Conservation (phyloP, 1,140 invertebrate genomes). For the Drosophila jambulina region DNA sequence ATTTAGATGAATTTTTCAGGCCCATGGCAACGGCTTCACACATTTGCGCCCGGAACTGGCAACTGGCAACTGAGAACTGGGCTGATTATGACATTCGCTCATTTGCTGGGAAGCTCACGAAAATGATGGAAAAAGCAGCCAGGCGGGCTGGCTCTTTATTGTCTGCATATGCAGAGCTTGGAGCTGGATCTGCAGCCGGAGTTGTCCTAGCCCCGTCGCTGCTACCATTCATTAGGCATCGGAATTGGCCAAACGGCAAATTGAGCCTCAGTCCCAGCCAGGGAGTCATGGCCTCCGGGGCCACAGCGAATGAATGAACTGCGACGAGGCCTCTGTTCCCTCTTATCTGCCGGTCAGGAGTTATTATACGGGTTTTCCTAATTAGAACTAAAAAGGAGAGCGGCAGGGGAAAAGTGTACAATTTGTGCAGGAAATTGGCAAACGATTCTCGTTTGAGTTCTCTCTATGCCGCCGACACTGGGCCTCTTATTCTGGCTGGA, state of each 20-base stretch:
- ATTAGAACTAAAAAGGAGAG: constrained; percentile 57
- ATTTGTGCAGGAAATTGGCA: constrained; percentile 70
- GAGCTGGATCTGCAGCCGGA: not conserved
- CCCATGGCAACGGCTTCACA: not conserved
- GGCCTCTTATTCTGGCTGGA: constrained; percentile 6
- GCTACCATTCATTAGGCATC: constrained; percentile 51
- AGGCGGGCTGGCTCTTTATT: not conserved
- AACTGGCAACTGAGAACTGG: not conserved
- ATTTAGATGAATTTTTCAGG: constrained; percentile 4
- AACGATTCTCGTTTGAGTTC: constrained; percentile 40
- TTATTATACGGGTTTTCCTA: constrained; percentile 75
- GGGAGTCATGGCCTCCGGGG: constrained; percentile 13
- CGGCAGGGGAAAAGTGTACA: constrained; percentile 31
- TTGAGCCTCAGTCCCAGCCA: constrained; percentile 33
- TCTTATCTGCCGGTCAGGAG: constrained; percentile 34
- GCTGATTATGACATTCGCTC: constrained; percentile 48
- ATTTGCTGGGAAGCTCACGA: constrained; percentile 29
- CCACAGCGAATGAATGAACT: constrained; percentile 29
- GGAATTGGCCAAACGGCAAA: constrained; percentile 55
- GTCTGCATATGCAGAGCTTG: constrained; percentile 26
- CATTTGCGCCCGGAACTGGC: constrained; percentile 14
- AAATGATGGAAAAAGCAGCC: constrained; percentile 15
- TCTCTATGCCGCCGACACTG: constrained; percentile 24
- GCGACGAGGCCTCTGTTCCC: constrained; percentile 16
- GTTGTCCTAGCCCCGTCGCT: not conserved